phyloP scores from a whole-genome alignment of 2,113 vertebrate species.

The Galeopterus variegatus region DNA sequence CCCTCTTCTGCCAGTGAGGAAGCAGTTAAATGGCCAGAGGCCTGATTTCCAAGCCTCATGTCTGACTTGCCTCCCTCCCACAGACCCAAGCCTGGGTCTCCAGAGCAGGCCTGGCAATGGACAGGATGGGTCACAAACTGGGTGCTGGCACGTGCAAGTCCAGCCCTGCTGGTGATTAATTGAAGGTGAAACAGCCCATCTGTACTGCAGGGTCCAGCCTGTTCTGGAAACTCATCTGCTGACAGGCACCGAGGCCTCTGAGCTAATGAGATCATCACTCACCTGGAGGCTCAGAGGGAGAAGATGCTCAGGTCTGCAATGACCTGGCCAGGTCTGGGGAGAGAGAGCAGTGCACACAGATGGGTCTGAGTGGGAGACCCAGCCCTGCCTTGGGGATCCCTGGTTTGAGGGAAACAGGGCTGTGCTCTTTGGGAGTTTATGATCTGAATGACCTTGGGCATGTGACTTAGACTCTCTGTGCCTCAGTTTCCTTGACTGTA shows the following conservation, averaged over 20 bases:
- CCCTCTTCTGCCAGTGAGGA: not conserved
- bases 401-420: not conserved
- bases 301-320: not conserved
- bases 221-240: conserved; percentile 10
- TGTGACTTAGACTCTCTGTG: not conserved
- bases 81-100: not conserved
- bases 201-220: not conserved
- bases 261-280: conserved; percentile 70
- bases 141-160: not conserved
- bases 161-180: conserved; percentile 39
- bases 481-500: conserved; percentile 30
- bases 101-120: not conserved
- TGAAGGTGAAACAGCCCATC: conserved; percentile 55
- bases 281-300: not conserved
- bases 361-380: not conserved
- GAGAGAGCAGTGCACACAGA: not conserved
- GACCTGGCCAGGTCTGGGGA: not conserved
- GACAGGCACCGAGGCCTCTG: not conserved
- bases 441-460: not conserved
- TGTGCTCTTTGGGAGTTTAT: not conserved
- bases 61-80: not conserved
- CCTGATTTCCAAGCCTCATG: not conserved
- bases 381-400: not conserved
- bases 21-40: not conserved
- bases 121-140: not conserved